Evolutionary conservation across 2,797 vertebrate genomes (phyloP), one percentile per base, ranked within the genome.

Genomic region (Cryptoblepharus egeriae): DNA sequence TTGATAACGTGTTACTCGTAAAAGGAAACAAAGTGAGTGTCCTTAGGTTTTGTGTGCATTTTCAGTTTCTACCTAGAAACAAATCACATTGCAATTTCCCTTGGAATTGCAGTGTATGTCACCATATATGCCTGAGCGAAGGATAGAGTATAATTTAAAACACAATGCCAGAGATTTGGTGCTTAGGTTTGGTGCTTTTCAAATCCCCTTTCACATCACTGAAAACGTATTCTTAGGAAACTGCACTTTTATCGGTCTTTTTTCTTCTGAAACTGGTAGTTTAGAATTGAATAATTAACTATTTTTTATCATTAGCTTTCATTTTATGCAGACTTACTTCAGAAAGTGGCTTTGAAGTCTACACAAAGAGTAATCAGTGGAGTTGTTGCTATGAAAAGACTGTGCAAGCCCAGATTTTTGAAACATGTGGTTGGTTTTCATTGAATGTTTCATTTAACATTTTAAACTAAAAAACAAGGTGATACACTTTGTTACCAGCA

Each of bases 301-400:
- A 72, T 49, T 90, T 89, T 81, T 87, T 88, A 57, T 88, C 86
- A 85, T 92, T 92, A 92, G 3, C 67, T 90, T 87, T 80, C 79
- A 77, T 90, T 92, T 89, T 87, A 71, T 67, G 85, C 79, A 58
- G 80, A 77, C 89, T 88, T 88, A 85, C 90, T 85, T 89, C 68
- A 85, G 61, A 81, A 90, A 88, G 85, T 89, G 63, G 32, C 72
- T 88, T 91, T 89, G 24, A 84, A 74, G 2, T 82, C 75, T 82
- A 26, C 80, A 80, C 69, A 87, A 90, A 86, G 72, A 86, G 58
- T 85, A 84, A 79, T 86, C 85, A 84, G 61, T 82, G 37, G 1
- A 4, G 78, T 35, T 87, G 83, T 92, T 92, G 84, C 32, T 91
- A 0, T 0, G 71, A 68, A 79, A 57, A 87, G 88, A 91, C 69